Evolutionary conservation across 2,797 vertebrate species (phyloP).

Genomic region (Potorous gilbertii): DNA sequence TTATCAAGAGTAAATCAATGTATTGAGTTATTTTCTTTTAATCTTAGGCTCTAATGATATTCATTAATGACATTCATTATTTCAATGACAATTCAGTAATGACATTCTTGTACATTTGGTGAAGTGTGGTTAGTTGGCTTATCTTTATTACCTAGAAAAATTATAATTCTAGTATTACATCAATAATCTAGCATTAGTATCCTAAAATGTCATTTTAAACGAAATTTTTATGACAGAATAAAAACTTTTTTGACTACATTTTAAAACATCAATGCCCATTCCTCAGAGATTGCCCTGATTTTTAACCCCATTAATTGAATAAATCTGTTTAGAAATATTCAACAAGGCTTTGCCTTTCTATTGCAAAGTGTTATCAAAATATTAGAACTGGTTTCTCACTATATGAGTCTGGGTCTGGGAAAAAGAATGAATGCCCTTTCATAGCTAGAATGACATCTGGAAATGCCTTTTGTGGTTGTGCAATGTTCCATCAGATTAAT

Average conservation of each 20-base stretch:
- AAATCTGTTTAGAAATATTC: constrained; percentile 54
- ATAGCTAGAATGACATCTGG: constrained; percentile 62
- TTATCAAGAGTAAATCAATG: background rate
- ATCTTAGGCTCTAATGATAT: background rate
- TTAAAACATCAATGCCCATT: constrained; percentile 36
- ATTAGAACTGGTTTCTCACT: constrained; percentile 60
- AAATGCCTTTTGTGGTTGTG: constrained; percentile 65
- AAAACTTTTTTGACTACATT: constrained; percentile 26
- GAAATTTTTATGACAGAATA: background rate
- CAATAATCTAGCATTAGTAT: background rate
- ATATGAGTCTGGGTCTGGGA: background rate
- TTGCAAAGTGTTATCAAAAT: constrained; percentile 70
- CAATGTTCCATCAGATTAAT: constrained; percentile 76
- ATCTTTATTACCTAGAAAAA: constrained; percentile 26
- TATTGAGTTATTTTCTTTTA: constrained; percentile 35
- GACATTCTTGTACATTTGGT: too few species aligned
- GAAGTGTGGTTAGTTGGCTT: too few species aligned
- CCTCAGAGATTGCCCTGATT: constrained; percentile 36
- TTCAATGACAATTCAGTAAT: too few species aligned
- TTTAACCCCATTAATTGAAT: constrained; percentile 36
- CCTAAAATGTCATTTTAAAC: background rate
- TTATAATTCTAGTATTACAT: background rate
- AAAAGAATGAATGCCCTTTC: constrained; percentile 55
- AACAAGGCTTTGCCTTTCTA: constrained; percentile 64
- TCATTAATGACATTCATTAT: constrained; percentile 7